Percentiles rank a stretch among this genome's conserved stretches.
Evolutionary conservation across 2,888 invertebrate species (phyloP).

Genomic region (Tolmerus cingulatus): DNA sequence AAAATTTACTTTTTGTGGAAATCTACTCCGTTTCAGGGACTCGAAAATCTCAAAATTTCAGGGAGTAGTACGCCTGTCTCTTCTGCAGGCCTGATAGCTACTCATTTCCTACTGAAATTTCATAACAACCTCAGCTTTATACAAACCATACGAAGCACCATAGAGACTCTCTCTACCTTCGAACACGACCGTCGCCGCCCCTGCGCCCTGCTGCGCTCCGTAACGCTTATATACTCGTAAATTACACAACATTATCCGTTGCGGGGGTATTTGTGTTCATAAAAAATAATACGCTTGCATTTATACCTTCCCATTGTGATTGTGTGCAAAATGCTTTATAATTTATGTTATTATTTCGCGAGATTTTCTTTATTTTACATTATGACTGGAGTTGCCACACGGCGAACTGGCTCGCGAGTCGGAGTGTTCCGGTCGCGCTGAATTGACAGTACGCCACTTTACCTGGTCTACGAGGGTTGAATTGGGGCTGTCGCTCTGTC

Average conservation of each 20-base stretch:
- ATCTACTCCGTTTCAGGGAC: neutral
- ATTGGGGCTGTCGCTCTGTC: neutral
- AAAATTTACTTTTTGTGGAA: neutral
- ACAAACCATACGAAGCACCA: neutral
- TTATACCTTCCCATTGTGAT: neutral
- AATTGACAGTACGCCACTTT: neutral
- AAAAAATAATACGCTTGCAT: slow-evolving; percentile 28
- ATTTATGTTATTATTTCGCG: slow-evolving; percentile 38
- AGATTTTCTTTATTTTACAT: slow-evolving; percentile 41
- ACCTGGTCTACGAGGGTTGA: neutral
- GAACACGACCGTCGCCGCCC: neutral
- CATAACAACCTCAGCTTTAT: slow-evolving; percentile 24
- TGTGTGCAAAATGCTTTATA: slow-evolving; percentile 18
- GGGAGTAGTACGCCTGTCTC: neutral
- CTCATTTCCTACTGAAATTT: slow-evolving; percentile 27
- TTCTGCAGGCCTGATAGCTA: slow-evolving; percentile 9
- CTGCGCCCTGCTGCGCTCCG: neutral
- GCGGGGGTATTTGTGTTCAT: neutral
- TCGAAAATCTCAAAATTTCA: neutral
- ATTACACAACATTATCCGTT: slow-evolving; percentile 5
- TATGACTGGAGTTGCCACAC: slow-evolving; percentile 39
- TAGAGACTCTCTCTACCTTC: neutral
- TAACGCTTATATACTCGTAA: neutral
- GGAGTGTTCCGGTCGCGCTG: neutral
- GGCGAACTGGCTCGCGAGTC: neutral